phyloP scores from a whole-genome alignment of 1,140 invertebrate species.

The Panagrolaimus sp. region DNA sequence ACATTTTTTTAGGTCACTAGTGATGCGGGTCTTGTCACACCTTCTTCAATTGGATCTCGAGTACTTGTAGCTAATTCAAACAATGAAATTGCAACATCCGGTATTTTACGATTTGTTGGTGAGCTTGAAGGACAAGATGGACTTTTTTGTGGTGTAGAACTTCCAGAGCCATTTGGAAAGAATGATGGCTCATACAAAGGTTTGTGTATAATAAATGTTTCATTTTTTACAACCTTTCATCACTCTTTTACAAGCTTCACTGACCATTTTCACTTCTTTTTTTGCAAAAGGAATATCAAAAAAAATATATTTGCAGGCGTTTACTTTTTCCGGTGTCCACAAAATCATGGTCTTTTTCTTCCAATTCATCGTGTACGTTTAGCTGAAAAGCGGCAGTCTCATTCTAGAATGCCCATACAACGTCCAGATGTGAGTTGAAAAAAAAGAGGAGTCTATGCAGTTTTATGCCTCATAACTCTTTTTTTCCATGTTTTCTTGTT shows the following conservation, averaged over 20 bases:
- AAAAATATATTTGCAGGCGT: not conserved
- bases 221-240: not conserved
- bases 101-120: constrained; percentile 5
- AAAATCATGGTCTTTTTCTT: constrained; percentile 2
- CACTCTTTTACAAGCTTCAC: too few species aligned
- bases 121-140: not conserved
- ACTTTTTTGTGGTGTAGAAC: constrained; percentile 8
- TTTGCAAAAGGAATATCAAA: too few species aligned
- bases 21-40: not conserved
- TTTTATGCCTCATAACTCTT: too few species aligned
- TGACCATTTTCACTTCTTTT: too few species aligned
- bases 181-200: constrained; percentile 8
- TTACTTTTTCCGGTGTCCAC: constrained; percentile 13
- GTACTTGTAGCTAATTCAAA: not conserved
- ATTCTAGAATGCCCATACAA: not conserved
- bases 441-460: too few species aligned
- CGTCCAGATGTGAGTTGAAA: not conserved
- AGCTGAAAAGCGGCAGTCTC: constrained; percentile 1
- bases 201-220: not conserved
- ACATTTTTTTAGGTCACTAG: not conserved
- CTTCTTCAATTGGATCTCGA: not conserved
- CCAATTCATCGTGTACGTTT: constrained; percentile 12
- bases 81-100: constrained; percentile 6
- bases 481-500: too few species aligned
- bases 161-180: not conserved